Conservation (phyloP, 2,113 vertebrate species). For the Otolemur garnettii region DNA sequence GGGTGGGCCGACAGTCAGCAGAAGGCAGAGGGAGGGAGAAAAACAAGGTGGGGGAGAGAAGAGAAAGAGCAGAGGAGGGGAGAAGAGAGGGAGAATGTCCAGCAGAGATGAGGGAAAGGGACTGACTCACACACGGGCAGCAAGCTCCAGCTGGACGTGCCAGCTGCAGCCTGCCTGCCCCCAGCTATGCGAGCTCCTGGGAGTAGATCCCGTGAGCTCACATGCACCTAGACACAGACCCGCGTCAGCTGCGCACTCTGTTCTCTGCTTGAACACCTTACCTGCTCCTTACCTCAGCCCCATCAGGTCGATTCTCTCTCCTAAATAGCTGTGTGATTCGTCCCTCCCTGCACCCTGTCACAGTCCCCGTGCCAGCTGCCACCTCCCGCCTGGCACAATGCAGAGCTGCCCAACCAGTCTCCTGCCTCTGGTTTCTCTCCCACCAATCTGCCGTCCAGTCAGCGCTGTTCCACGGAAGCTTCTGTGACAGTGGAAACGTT, state of each 20-base stretch:
- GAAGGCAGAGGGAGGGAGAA: background rate
- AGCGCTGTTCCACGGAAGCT: background rate
- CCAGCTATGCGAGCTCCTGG: background rate
- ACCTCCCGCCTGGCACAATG: background rate
- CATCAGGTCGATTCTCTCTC: background rate
- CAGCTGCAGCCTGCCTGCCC: background rate
- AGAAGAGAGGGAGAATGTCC: too few relatives aligned
- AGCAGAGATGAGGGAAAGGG: background rate
- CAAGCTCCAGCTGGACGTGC: background rate
- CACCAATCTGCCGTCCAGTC: background rate
- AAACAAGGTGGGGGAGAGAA: accelerated
- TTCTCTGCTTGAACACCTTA: background rate
- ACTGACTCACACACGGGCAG: background rate
- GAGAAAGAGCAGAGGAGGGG: too few relatives aligned
- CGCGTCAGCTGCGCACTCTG: background rate
- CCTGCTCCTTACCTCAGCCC: background rate
- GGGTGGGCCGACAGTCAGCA: background rate
- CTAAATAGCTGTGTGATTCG: background rate
- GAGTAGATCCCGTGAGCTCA: background rate
- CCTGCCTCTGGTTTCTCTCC: conserved; percentile 1
- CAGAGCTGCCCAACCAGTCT: background rate
- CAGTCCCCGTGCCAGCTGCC: background rate
- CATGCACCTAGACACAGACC: background rate
- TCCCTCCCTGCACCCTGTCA: background rate
- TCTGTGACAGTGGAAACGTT: background rate